Base-by-base conservation (phyloP, 1,140 invertebrate genomes). In the Papilio dardanus region DNA sequence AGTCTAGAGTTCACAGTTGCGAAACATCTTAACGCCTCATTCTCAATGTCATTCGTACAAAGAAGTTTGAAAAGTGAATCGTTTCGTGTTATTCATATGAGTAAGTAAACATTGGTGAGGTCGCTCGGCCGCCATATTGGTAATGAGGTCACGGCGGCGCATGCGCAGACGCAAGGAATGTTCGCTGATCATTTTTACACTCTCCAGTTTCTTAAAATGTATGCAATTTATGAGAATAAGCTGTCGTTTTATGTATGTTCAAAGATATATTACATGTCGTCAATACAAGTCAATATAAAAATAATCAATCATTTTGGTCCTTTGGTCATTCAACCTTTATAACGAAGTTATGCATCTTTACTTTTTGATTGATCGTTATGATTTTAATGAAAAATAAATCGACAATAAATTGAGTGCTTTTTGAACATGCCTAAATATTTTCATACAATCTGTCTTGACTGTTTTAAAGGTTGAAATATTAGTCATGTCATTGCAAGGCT, bases 121-220 rank as follows among this genome's bases (percentile, higher is more conserved):
- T 86, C 88, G 83, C 37, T 80, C 81, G 68, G 77, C 78, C 86
- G 82, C 87, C 87, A 88, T 88, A 83, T 85, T 83, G 33, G 86
- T 85, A 91, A 84, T 81, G 85, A 80, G 88, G 89, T 89, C 89
- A 91, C 81, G 89, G 88, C 80, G 84, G 85, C 85, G 83, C 84
- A n/a, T 30, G 83, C 86, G 83, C 83, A 80, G 28, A 75, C 78
- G 77, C 75, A 76, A 54, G 58, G 71, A 78, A 73, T 54, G 30
- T 73, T 73, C 8, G 28, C 16, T 58, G 67, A 73, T 58, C 42
- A n/a, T 24, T 54, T 73, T 73, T 30, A 54, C 69, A 71, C 28
- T 50, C 16, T 54, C 12, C 12, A 33, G 33, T 68, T 40, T n/a
- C n/a, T 67, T 10, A 40, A 40, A 68, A 33, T 21, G 35, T 1